phyloP scores from a whole-genome alignment of 2,888 invertebrate genomes.

The Synergus laeviventris region DNA sequence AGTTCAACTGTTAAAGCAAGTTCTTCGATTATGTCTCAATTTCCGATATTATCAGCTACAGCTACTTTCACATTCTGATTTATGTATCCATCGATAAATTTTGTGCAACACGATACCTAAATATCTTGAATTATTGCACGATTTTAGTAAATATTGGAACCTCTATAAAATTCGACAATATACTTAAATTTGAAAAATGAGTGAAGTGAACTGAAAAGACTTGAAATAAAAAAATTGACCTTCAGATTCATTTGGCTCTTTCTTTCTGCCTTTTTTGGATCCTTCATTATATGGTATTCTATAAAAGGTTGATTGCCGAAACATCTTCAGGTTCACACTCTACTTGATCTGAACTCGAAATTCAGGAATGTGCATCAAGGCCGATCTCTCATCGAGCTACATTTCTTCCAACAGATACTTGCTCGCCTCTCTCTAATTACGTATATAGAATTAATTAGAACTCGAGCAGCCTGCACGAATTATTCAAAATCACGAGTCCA shows the following conservation, averaged over 20 bases:
- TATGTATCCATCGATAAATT: constrained; percentile 6
- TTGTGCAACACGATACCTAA: constrained; percentile 8
- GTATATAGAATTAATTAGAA: constrained; percentile 18
- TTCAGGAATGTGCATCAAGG: constrained; percentile 72
- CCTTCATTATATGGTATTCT: neutral
- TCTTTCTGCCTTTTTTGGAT: neutral
- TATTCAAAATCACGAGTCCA: neutral
- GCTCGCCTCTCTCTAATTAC: constrained; percentile 31
- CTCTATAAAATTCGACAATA: neutral
- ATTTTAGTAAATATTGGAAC: neutral
- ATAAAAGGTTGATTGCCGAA: constrained; percentile 18
- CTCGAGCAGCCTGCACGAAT: neutral
- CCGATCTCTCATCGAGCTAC: constrained; percentile 64
- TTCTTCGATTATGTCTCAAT: constrained; percentile 39
- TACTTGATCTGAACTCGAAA: constrained; percentile 73
- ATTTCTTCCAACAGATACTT: constrained; percentile 47
- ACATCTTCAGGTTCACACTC: constrained; percentile 66
- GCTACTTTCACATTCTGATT: constrained; percentile 33
- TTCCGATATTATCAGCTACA: constrained; percentile 33
- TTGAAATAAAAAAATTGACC: neutral
- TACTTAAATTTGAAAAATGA: no score
- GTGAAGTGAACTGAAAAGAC: no score
- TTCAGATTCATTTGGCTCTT: neutral
- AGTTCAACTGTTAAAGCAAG: constrained; percentile 13
- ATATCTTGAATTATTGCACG: constrained; percentile 13